Base-by-base conservation (phyloP, 2,797 vertebrate species). In the Odontamblyopus lacepedii region DNA sequence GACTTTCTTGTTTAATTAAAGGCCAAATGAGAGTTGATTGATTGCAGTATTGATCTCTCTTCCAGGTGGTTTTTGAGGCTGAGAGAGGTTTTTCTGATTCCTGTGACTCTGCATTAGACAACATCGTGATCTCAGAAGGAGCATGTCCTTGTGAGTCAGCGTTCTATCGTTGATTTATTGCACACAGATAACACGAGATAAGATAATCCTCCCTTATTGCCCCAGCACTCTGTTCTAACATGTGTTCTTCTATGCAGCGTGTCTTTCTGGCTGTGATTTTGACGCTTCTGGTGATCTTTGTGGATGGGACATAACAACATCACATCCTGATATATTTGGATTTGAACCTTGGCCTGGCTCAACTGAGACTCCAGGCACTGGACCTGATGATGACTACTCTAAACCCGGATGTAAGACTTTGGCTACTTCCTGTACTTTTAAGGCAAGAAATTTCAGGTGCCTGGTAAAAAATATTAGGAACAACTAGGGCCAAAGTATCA, bases 351-450 rank as follows among this genome's bases (percentile, higher is more conserved):
- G 89, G 89, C 0, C 0, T n/a, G 95, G 95, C 6, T 1, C 0
- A 0, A 88, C 93, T 0, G 69, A 88, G 0, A 88, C 85, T 19
- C 81, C 73, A 0, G 89, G 83, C 2, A 92, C 90, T 5, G 95
- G 95, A 30, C 95, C 95, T 4, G 44, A 93, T 2, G 80, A 94
- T 63, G 95, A 96, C 79, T 96, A 93, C 79, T 95, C 95, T 50
- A 95, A 81, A 87, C 95, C 95, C 69, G 94, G 94, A 51, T 41
- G 95, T 96, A 86, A 94, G 94, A 78, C 38, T 44, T 11, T 38
- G 19, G n/a, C 18, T 41, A 23, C 2, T 44, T 11, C 41, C 41
- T 44, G 11, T 62, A 19, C 60, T 4, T 62, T 19, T 35, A 35
- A 19, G 4, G 11, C 57, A 29, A 27, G 4, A 60, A 26, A 29